phyloP scores from a whole-genome alignment of 1,140 invertebrate genomes.

The Drosophila prosaltans region DNA sequence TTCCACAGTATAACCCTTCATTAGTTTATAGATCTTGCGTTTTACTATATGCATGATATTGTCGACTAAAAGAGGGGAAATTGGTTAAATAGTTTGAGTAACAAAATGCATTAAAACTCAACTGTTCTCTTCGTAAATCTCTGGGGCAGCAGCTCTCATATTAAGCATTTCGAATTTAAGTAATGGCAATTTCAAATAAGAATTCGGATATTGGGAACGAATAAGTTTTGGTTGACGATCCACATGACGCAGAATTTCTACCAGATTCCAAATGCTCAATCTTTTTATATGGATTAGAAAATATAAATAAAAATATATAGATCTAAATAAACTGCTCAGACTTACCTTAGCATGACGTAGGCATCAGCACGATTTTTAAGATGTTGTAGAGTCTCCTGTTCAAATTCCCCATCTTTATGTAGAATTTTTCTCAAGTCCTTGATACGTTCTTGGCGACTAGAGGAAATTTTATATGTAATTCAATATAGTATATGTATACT shows the following conservation, averaged over 20 bases:
- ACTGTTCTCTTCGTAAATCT: constrained; percentile 75
- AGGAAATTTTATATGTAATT: too few species aligned
- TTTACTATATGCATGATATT: constrained; percentile 66
- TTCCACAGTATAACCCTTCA: constrained; percentile 70
- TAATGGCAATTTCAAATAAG: constrained; percentile 71
- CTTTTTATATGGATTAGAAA: constrained; percentile 23
- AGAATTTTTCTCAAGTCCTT: constrained; percentile 53
- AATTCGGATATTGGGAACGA: constrained; percentile 66
- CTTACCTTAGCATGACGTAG: constrained; percentile 64
- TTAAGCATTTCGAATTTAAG: constrained; percentile 77
- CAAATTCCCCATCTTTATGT: constrained; percentile 32
- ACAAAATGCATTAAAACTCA: constrained; percentile 21
- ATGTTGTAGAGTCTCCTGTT: constrained; percentile 45
- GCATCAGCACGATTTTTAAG: constrained; percentile 70
- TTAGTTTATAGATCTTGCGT: constrained; percentile 69
- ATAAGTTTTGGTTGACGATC: constrained; percentile 61
- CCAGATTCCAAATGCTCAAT: constrained; percentile 66
- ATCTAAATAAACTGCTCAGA: not conserved
- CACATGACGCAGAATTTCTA: constrained; percentile 71
- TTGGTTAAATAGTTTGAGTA: not conserved
- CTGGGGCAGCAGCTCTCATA: constrained; percentile 72
- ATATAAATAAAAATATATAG: not conserved
- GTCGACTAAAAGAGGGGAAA: constrained; percentile 53
- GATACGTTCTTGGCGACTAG: constrained; percentile 64
- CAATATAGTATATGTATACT: too few species aligned